phyloP scores from a whole-genome alignment of 2,888 invertebrate species.

The Eugnorisma glareosa region DNA sequence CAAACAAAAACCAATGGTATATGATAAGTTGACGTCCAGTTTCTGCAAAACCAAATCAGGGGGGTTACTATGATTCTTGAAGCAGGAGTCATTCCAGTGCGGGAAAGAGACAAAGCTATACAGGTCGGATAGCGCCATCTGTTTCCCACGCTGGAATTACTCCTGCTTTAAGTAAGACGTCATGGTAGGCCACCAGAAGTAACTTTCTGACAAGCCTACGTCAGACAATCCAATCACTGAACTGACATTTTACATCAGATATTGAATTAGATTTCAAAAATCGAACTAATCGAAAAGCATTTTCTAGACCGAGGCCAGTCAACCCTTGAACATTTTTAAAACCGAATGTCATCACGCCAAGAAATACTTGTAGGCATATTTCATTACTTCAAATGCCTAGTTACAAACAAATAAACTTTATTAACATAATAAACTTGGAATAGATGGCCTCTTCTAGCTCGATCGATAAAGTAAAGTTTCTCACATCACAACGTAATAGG shows the following conservation, averaged over 20 bases:
- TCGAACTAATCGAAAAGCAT: neutral
- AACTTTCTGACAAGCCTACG: neutral
- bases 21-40: too few species aligned
- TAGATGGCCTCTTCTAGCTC: neutral
- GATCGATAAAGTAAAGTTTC: slow-evolving; percentile 41
- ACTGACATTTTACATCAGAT: neutral
- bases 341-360: neutral
- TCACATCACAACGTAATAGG: slow-evolving; percentile 21
- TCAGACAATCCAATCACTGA: neutral
- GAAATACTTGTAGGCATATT: neutral
- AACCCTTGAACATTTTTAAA: neutral
- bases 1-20: neutral
- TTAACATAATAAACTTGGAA: slow-evolving; percentile 13
- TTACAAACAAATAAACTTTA: slow-evolving; percentile 2
- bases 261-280: neutral
- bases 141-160: too few species aligned
- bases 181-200: too few species aligned
- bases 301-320: neutral
- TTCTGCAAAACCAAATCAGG: neutral
- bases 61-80: too few species aligned
- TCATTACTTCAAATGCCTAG: slow-evolving; percentile 7
- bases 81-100: too few species aligned
- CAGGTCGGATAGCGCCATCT: too few species aligned
- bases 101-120: too few species aligned
- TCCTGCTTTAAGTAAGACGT: too few species aligned